phyloP scores from a whole-genome alignment of 1,140 invertebrate genomes.

The Drosophila simulans region DNA sequence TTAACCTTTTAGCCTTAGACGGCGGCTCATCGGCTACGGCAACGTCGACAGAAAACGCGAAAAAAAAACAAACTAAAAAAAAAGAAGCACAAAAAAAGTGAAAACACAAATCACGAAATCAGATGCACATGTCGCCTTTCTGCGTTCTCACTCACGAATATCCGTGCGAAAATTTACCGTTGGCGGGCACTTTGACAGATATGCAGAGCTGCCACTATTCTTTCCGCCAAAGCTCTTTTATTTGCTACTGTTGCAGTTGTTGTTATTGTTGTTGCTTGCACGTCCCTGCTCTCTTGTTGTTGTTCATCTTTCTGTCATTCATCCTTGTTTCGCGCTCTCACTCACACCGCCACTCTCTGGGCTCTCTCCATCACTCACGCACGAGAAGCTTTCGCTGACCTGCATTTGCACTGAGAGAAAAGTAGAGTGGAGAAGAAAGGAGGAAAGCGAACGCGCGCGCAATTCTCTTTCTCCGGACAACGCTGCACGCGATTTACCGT shows the following conservation, averaged over 20 bases:
- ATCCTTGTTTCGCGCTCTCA: background rate
- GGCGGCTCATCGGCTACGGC: conserved; percentile 77
- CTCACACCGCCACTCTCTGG: background rate
- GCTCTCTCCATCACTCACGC: background rate
- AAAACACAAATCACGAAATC: conserved; percentile 41
- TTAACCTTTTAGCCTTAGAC: conserved; percentile 83
- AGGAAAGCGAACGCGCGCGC: background rate
- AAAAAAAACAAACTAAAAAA: conserved; percentile 46
- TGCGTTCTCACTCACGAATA: conserved; percentile 12
- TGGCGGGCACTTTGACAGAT: background rate
- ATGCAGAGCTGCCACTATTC: background rate
- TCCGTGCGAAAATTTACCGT: conserved; percentile 9
- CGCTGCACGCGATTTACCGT: conserved; percentile 6
- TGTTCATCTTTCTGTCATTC: background rate
- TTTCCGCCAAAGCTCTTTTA: conserved; percentile 8
- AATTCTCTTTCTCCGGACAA: conserved; percentile 16
- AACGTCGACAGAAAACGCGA: conserved; percentile 56
- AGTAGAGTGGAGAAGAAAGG: background rate
- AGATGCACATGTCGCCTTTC: conserved; percentile 37
- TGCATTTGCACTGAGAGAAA: conserved; percentile 38
- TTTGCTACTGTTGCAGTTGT: no score
- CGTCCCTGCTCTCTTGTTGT: background rate
- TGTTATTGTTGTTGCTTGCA: background rate
- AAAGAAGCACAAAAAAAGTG: conserved; percentile 27
- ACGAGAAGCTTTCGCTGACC: background rate